Percentiles rank a stretch among this genome's conserved stretches.
Evolutionary conservation across 2,888 invertebrate genomes (phyloP).

Genomic region (Pharmacophagus antenor): DNA sequence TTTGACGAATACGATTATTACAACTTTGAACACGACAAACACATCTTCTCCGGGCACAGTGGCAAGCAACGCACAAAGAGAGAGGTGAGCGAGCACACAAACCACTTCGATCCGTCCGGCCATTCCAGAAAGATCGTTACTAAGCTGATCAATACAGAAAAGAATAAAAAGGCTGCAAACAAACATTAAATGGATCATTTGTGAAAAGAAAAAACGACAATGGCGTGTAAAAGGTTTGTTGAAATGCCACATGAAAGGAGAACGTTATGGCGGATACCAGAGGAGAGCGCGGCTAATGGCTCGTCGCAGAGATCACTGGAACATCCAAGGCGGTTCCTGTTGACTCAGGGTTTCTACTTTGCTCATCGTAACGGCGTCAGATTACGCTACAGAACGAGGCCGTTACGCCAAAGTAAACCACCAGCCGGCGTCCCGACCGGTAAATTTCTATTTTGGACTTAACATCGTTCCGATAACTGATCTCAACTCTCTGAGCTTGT

Average conservation of each 20-base stretch:
- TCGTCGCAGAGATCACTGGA: conserved; percentile 72
- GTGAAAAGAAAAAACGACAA: conserved; percentile 48
- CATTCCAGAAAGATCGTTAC: conserved; percentile 95
- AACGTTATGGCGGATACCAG: conserved; percentile 69
- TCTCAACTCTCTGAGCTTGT: conserved; percentile 74
- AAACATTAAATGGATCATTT: conserved; percentile 54
- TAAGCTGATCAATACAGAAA: conserved; percentile 91
- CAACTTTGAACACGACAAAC: conserved; percentile 96
- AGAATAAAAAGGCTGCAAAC: conserved; percentile 84
- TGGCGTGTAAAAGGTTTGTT: conserved; percentile 68
- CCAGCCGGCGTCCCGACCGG: conserved; percentile 36
- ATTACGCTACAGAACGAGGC: conserved; percentile 44
- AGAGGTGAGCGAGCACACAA: conserved; percentile 93
- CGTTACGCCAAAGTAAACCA: conserved; percentile 46
- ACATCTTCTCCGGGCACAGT: conserved; percentile 91
- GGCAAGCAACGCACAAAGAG: conserved; percentile 95
- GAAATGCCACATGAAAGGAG: conserved; percentile 72
- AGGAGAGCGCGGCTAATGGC: conserved; percentile 55
- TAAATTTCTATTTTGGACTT: conserved; percentile 50
- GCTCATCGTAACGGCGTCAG: conserved; percentile 52
- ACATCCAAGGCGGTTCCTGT: conserved; percentile 67
- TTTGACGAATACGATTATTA: conserved; percentile 96
- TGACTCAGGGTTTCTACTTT: conserved; percentile 62
- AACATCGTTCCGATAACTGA: conserved; percentile 71
- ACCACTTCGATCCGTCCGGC: conserved; percentile 94